Conservation (phyloP, 2,797 vertebrate genomes). For the Cercopithecus mitis region DNA sequence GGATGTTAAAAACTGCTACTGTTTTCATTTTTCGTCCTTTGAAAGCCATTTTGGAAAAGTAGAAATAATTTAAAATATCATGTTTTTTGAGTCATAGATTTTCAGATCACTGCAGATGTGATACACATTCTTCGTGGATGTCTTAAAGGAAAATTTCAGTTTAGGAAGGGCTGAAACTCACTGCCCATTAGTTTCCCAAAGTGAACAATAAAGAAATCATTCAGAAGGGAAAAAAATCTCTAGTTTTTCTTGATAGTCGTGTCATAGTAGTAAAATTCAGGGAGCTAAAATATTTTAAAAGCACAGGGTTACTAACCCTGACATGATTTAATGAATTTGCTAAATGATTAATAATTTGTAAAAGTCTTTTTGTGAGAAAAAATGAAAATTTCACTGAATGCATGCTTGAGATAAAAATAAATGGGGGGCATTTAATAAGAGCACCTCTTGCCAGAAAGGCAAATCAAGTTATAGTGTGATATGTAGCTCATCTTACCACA, state of each 20-base stretch:
- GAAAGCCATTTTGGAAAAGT: conserved; percentile 73
- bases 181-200: conserved; percentile 48
- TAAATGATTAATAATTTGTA: conserved; percentile 85
- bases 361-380: conserved; percentile 67
- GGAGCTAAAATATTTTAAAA: conserved; percentile 83
- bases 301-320: conserved; percentile 78
- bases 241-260: conserved; percentile 76
- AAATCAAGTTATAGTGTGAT: background rate
- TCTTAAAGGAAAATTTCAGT: conserved; percentile 53
- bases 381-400: conserved; percentile 51
- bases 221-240: conserved; percentile 64
- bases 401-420: conserved; percentile 63
- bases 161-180: conserved; percentile 49
- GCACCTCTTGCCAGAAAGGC: background rate
- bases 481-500: background rate
- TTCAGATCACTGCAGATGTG: conserved; percentile 50
- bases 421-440: conserved; percentile 31
- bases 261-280: conserved; percentile 78
- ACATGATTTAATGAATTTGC: conserved; percentile 79
- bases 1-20: conserved; percentile 71
- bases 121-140: conserved; percentile 65
- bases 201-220: conserved; percentile 58
- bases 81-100: conserved; percentile 66
- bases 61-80: conserved; percentile 73
- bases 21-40: conserved; percentile 61